phyloP scores from a whole-genome alignment of 2,113 vertebrate genomes.

The Camelus dromedarius region DNA sequence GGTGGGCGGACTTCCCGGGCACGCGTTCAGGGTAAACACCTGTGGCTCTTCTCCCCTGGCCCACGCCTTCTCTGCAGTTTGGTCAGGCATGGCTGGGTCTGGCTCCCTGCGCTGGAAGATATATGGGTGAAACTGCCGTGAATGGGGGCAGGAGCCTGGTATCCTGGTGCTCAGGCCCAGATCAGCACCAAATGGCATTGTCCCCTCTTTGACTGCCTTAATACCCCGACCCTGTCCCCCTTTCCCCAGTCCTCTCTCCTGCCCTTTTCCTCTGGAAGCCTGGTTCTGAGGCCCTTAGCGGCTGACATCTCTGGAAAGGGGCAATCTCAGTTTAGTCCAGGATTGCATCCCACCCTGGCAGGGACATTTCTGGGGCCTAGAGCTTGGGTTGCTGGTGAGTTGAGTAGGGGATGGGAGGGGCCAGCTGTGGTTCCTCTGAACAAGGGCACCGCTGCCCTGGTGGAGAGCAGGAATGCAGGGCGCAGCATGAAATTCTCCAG shows the following conservation, averaged over 20 bases:
- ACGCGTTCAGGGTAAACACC: constrained; percentile 67
- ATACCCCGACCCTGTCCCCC: neutral
- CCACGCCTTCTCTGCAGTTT: constrained; percentile 11
- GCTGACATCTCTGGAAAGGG: neutral
- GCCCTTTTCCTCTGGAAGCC: neutral
- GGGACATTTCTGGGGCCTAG: neutral
- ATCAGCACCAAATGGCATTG: neutral
- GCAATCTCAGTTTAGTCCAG: neutral
- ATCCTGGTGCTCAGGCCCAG: neutral
- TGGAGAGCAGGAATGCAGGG: constrained; percentile 39
- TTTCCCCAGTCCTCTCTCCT: neutral
- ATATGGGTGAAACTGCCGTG: neutral
- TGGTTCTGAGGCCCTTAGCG: neutral
- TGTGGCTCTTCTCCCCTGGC: neutral
- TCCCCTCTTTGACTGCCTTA: neutral
- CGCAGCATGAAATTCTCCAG: neutral
- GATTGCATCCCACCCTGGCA: neutral
- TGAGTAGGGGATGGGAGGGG: neutral
- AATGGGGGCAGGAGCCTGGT: neutral
- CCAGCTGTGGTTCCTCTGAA: neutral
- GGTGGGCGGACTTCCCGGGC: constrained; percentile 41
- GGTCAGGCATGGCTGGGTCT: neutral
- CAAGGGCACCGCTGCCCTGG: neutral
- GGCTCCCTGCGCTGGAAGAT: constrained; percentile 8
- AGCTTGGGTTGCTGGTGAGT: neutral